Percentiles rank a stretch among this genome's conserved stretches.
phyloP scores from a whole-genome alignment of 2,888 invertebrate species.

The Lasioglossum pauxillum region DNA sequence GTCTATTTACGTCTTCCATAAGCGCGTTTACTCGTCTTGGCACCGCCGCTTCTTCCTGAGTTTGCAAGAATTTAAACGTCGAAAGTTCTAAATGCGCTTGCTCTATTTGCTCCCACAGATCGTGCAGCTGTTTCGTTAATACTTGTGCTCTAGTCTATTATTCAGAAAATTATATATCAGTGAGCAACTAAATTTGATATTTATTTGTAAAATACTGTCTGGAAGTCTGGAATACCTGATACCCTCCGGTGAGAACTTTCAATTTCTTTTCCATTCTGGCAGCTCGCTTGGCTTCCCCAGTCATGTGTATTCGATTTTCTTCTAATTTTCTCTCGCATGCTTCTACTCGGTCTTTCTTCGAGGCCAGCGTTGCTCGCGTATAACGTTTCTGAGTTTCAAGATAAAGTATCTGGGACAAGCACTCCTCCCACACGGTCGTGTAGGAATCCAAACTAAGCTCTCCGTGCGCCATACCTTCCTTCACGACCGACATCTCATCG shows the following conservation, averaged over 20 bases:
- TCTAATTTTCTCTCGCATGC: constrained; percentile 96
- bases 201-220: too few species aligned
- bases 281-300: constrained; percentile 97
- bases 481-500: constrained; percentile 95
- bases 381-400: constrained; percentile 96
- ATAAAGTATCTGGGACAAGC: constrained; percentile 94
- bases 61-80: constrained; percentile 95
- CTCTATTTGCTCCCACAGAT: constrained; percentile 95
- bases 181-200: constrained; percentile 1
- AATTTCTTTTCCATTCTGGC: constrained; percentile 99
- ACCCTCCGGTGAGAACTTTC: constrained; percentile 97
- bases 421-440: constrained; percentile 98
- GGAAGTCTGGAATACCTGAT: constrained; percentile 86
- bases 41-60: constrained; percentile 95
- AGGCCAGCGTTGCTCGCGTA: constrained; percentile 96
- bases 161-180: constrained; percentile 27
- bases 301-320: constrained; percentile 97
- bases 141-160: constrained; percentile 90
- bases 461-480: constrained; percentile 97
- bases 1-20: constrained; percentile 96
- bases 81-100: constrained; percentile 94
- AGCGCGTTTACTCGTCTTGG: constrained; percentile 95
- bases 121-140: constrained; percentile 94
- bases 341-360: constrained; percentile 98
- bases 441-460: constrained; percentile 96